Evolutionary conservation across 2,797 vertebrate genomes (phyloP), one percentile per base, ranked within the genome.

Genomic region (Pipistrellus kuhlii): DNA sequence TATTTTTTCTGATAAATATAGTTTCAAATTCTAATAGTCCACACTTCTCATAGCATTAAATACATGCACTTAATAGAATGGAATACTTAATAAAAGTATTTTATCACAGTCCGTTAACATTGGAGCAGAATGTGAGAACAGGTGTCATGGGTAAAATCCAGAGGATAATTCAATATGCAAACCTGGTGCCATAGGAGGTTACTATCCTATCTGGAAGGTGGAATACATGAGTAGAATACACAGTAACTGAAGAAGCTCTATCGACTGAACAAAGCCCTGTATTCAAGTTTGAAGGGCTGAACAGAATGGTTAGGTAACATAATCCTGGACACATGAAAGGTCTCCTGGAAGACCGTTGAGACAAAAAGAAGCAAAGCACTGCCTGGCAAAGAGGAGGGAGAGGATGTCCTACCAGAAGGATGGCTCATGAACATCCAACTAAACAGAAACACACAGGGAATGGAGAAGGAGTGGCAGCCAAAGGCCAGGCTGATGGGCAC

Each of bases 101-200:
- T n/a, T n/a, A 78, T 88, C 82, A 66, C 27, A 88, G 91, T 87
- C 69, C 75, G 62, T 89, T 92, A 78, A 48, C 59, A 85, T 82
- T 88, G 66, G 23, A 77, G 51, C 44, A 75, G 91, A 78, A 53
- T 78, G 48, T 87, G 44, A 78, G 55, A 89, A 94, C 68, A 89
- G 76, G 86, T 75, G 57, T 80, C 44, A 15, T 0, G 32, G 9
- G 48, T 89, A 44, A 92, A 89, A 80, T 15, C n/a, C 72, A 46
- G 55, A 71, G 32, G 78, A 73, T 57, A 72, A 81, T 53, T 87
- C 46, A 55, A 48, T 30, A 64, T 17, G 62, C 20, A 75, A 3
- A 27, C 48, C 75, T 35, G 51, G 75, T n/a, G 66, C 25, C 38
- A 15, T 13, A 48, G 35, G 55, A 82, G 57, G 53, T 68, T 23